These are phyloP conservation scores for Periplaneta americana DNA, from an alignment of 1,140 invertebrate species.

Conservation along the genomic window DNA sequence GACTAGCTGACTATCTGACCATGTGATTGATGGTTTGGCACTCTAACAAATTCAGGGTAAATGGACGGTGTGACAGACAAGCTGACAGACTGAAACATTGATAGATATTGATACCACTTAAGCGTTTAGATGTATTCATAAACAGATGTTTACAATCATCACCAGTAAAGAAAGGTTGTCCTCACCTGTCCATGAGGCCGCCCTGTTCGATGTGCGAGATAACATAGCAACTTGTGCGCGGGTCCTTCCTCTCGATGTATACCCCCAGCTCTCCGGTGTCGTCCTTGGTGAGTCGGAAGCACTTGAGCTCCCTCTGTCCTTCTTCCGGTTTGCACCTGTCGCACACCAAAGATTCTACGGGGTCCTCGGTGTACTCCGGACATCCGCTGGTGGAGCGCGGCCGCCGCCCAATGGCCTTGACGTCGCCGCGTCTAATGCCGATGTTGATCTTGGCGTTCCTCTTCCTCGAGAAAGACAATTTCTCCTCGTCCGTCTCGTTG, in stretches of 20 bases:
- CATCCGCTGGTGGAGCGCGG: background rate
- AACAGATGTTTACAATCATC: too few species aligned
- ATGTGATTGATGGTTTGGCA: too few species aligned
- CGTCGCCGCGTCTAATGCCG: slow-evolving; percentile 21
- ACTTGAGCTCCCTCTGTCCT: slow-evolving; percentile 35
- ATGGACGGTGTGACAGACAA: too few species aligned
- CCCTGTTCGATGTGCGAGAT: slow-evolving; percentile 51
- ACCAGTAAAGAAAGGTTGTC: too few species aligned
- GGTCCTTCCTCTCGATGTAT: slow-evolving; percentile 49
- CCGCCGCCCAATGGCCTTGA: background rate
- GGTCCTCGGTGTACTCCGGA: background rate
- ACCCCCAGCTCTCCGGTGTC: slow-evolving; percentile 48
- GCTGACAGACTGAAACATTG: too few species aligned
- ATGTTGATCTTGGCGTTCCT: too few species aligned
- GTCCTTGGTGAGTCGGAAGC: slow-evolving; percentile 39
- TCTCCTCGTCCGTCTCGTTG: slow-evolving; percentile 22
- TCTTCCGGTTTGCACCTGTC: slow-evolving; percentile 21
- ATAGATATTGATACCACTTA: too few species aligned
- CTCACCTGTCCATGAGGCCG: slow-evolving; percentile 51
- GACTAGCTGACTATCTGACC: too few species aligned
- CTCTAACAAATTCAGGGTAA: too few species aligned
- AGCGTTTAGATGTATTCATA: too few species aligned
- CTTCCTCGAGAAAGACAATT: slow-evolving; percentile 24
- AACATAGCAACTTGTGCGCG: slow-evolving; percentile 44
- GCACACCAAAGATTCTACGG: background rate